phyloP scores from a whole-genome alignment of 2,113 vertebrate genomes.

The Chionomys nivalis region DNA sequence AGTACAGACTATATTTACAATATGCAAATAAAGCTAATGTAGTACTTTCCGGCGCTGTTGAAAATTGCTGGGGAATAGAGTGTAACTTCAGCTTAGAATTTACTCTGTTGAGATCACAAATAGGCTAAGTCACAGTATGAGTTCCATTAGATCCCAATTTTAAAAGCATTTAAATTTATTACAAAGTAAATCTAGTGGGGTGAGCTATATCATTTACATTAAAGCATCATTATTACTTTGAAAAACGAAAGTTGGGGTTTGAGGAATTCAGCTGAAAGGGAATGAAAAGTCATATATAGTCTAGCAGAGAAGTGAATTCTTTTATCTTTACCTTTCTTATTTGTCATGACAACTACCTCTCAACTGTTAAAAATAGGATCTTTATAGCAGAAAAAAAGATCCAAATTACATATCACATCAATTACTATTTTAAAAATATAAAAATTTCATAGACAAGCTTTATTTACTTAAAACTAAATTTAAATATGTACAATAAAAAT shows the following conservation, averaged over 20 bases:
- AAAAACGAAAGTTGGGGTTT: not conserved
- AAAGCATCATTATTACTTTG: conserved; percentile 20
- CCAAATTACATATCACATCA: not conserved
- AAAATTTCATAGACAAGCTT: not conserved
- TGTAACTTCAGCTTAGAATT: not conserved
- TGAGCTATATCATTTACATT: not conserved
- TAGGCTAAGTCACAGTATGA: not conserved
- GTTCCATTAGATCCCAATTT: not conserved
- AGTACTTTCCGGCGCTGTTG: not conserved
- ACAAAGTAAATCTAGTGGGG: not conserved
- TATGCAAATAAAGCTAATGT: not conserved
- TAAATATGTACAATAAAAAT: not conserved
- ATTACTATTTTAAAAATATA: not conserved
- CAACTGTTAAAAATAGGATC: not conserved
- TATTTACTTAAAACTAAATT: not conserved
- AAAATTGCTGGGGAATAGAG: not conserved
- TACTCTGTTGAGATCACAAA: not conserved
- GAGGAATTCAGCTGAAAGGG: not conserved
- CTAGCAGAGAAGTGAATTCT: not conserved
- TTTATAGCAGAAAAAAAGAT: not conserved
- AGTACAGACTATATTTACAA: conserved; percentile 66
- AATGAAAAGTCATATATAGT: not conserved
- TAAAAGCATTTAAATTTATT: not conserved
- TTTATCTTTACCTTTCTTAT: not conserved
- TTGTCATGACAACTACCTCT: not conserved